Evolutionary conservation across 2,797 vertebrate species (phyloP).

Genomic region (Artibeus lituratus): DNA sequence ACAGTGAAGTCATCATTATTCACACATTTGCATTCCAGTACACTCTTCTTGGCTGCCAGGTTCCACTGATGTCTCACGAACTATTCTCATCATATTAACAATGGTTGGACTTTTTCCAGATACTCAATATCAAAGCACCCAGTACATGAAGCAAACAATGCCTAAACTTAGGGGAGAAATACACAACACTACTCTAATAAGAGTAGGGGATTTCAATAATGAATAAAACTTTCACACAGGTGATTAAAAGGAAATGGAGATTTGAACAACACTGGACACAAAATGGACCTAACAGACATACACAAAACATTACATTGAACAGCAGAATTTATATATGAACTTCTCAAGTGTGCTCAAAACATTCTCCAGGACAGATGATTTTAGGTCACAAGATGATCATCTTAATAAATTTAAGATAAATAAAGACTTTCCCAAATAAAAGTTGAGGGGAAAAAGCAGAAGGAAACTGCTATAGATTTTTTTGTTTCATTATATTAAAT

Average conservation of each 20-base stretch:
- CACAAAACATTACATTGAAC: background rate
- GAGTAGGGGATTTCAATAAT: background rate
- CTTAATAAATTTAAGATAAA: background rate
- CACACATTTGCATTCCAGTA: background rate
- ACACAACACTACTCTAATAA: background rate
- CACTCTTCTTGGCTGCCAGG: background rate
- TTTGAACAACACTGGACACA: background rate
- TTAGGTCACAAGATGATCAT: background rate
- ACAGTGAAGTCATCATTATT: background rate
- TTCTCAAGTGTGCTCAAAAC: background rate
- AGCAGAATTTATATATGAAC: background rate
- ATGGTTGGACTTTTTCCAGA: background rate
- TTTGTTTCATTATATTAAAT: background rate
- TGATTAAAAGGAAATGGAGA: background rate
- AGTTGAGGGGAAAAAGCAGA: background rate
- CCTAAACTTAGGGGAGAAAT: background rate
- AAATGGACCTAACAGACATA: slow-evolving; percentile 4
- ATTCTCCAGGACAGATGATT: background rate
- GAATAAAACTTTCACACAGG: background rate
- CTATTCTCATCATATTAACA: background rate
- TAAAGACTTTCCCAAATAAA: background rate
- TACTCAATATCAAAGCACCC: background rate
- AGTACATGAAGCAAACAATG: background rate
- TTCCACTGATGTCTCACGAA: background rate
- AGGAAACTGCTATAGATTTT: background rate